Conservation (phyloP, 2,113 vertebrate genomes). For the Otus sunia region DNA sequence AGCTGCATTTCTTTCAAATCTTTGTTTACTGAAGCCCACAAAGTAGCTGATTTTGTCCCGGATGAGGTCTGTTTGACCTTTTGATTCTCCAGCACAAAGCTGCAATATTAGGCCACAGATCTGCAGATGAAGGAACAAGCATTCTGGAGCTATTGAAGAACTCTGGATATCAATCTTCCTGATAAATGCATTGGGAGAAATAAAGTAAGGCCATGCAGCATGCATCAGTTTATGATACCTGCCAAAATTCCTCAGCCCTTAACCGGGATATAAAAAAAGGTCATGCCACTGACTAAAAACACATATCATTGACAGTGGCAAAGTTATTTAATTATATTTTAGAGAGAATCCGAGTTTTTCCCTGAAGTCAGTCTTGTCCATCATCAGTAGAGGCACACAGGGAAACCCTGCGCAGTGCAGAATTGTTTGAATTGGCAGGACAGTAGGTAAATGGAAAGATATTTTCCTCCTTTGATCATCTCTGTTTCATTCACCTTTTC, state of each 20-base stretch:
- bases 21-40: not conserved
- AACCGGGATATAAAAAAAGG: not conserved
- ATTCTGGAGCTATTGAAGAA: not conserved
- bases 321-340: not conserved
- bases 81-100: not conserved
- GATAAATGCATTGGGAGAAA: not conserved
- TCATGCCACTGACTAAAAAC: not conserved
- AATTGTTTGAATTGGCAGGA: slow-evolving; percentile 2
- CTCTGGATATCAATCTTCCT: not conserved
- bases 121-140: not conserved
- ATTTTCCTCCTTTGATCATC: slow-evolving; percentile 7
- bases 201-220: not conserved
- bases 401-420: not conserved
- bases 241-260: not conserved
- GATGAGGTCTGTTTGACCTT: not conserved
- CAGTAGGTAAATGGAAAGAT: not conserved
- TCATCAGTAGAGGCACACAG: not conserved
- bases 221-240: not conserved
- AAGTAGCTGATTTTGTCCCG: not conserved
- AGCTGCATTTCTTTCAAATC: not conserved
- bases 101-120: not conserved
- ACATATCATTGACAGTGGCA: not conserved
- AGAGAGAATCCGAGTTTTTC: not conserved
- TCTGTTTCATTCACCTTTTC: slow-evolving; percentile 27
- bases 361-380: not conserved